Evolutionary conservation across 2,888 invertebrate species (phyloP), one percentile per base, ranked within the genome.

Genomic region (Catonia carolina): DNA sequence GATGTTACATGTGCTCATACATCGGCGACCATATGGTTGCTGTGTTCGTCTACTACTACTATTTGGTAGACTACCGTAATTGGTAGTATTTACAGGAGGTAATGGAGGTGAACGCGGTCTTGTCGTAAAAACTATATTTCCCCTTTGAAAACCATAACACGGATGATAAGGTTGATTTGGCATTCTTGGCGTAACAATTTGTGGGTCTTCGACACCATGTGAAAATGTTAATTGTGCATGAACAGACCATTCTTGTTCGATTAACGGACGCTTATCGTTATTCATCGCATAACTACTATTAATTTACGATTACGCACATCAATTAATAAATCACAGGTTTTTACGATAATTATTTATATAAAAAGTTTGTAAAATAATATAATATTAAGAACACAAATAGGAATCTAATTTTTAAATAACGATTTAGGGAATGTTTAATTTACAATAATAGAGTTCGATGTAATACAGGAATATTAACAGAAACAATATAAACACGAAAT

Each of bases 1-100:
- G 55, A 85, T 85, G 67, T 79, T 84, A 67, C 83, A 85, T 1
- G 84, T 84, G 70, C 83, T 85, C 61, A 76, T 78, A 66, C 84
- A 84, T 57, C 77, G 73, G 4, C 77, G 69, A 61, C 75, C 74
- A 61, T 74, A 75, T 1, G 73, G 72, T 48, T 72, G 71, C 62
- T n/a, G 69, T 65, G 0, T 49, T 58, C 6, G 69, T 69, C 55
- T 5, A 54, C 41, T 12, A 57, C 42, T 10, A 8, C 5, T 27
- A 15, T 27, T 14, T 5, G 74, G 67, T 64, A 80, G 78, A 65
- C 81, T 81, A 60, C 75, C 75, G 65, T 80, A 79, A 1, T 78
- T 80, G 1, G 77, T 77, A 61, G 77, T 76, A 8, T 39, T 47
- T 27, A 35, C 61, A 71, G 4, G 62, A 6, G 69, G 75, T 2